phyloP scores from a whole-genome alignment of 2,797 vertebrate species.

The Myoxocephalus aenaeus region DNA sequence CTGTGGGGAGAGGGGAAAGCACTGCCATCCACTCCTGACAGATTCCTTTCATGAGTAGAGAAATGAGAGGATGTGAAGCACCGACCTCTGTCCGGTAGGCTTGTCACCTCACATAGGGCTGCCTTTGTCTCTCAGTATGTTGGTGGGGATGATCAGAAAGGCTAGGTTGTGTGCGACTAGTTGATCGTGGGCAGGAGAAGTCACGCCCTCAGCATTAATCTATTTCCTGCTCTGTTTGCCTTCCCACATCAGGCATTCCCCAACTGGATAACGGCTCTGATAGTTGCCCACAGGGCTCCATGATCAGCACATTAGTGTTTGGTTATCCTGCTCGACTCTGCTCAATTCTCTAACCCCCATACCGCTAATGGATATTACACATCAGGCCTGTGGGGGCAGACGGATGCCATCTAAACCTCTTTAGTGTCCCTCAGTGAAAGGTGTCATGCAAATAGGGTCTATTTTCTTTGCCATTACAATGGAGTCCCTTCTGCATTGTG shows the following conservation, averaged over 20 bases:
- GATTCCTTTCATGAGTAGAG: conserved; percentile 65
- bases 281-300: conserved; percentile 53
- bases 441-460: conserved; percentile 77
- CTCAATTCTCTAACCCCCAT: conserved; percentile 44
- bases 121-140: conserved; percentile 59
- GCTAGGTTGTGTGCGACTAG: conserved; percentile 46
- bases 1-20: conserved; percentile 59
- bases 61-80: conserved; percentile 68
- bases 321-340: conserved; percentile 34
- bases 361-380: conserved; percentile 63
- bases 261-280: conserved; percentile 45
- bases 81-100: conserved; percentile 53
- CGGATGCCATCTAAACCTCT: conserved; percentile 68
- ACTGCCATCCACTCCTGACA: conserved; percentile 56
- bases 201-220: conserved; percentile 54
- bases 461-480: conserved; percentile 69
- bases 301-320: conserved; percentile 60
- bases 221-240: conserved; percentile 55
- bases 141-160: conserved; percentile 37
- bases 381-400: conserved; percentile 53
- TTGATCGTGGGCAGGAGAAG: conserved; percentile 62
- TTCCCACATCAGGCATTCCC: conserved; percentile 57
- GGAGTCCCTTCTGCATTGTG: conserved; percentile 45
- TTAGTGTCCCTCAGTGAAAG: conserved; percentile 70
- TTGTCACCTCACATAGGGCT: conserved; percentile 60